Percentiles rank a stretch among this genome's conserved stretches.
phyloP scores from a whole-genome alignment of 2,797 vertebrate genomes.

The Cephalopachus bancanus region DNA sequence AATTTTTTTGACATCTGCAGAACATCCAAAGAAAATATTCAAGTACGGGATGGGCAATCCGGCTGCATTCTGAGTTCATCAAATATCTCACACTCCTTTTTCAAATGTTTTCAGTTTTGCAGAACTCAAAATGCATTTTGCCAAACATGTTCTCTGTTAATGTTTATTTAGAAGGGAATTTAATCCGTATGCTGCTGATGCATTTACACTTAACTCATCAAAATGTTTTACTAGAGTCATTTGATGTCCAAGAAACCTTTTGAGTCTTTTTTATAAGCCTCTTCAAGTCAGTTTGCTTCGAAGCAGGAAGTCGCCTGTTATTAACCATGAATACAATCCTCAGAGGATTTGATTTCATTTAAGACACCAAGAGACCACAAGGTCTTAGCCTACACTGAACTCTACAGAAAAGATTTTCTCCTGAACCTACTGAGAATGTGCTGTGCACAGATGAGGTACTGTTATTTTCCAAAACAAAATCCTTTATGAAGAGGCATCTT shows the following conservation, averaged over 20 bases:
- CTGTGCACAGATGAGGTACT: conserved; percentile 71
- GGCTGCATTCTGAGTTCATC: conserved; percentile 78
- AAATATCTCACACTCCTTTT: conserved; percentile 82
- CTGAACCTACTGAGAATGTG: conserved; percentile 63
- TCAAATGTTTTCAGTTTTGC: conserved; percentile 83
- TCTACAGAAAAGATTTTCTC: conserved; percentile 64
- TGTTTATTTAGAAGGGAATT: conserved; percentile 86
- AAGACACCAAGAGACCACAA: conserved; percentile 75
- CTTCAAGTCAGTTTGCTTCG: conserved; percentile 83
- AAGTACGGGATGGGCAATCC: conserved; percentile 70
- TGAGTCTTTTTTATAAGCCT: conserved; percentile 85
- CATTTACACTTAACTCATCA: conserved; percentile 87
- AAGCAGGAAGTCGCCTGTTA: conserved; percentile 86
- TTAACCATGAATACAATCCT: conserved; percentile 81
- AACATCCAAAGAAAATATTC: conserved; percentile 82
- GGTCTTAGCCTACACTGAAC: conserved; percentile 74
- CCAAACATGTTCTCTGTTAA: conserved; percentile 83
- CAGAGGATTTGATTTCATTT: conserved; percentile 79
- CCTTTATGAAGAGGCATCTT: conserved; percentile 83
- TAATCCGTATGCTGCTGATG: conserved; percentile 86
- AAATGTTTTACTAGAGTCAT: conserved; percentile 85
- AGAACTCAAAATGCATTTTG: conserved; percentile 81
- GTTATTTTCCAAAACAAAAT: conserved; percentile 83
- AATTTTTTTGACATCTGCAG: conserved; percentile 84
- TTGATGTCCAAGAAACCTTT: conserved; percentile 86